These are phyloP conservation scores for Cataglyphis livida DNA, from an alignment of 2,888 invertebrate genomes.

Conservation along the genomic window DNA sequence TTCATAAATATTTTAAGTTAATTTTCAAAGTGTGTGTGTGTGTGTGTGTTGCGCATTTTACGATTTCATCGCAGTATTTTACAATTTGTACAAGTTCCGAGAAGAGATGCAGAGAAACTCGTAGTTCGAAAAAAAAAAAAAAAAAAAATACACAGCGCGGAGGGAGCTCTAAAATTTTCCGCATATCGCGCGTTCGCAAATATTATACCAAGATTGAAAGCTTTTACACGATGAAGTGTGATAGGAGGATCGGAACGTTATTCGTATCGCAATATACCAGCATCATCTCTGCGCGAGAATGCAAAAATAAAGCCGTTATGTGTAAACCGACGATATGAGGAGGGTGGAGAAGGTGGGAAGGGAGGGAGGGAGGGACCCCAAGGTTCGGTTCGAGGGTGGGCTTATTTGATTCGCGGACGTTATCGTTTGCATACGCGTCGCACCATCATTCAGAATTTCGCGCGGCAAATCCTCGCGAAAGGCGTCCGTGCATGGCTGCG, in stretches of 20 bases:
- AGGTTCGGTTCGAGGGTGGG: slow-evolving; percentile 35
- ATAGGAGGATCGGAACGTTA: slow-evolving; percentile 11
- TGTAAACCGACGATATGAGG: slow-evolving; percentile 16
- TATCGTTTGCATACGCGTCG: slow-evolving; percentile 31
- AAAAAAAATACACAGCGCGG: neutral
- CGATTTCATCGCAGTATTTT: neutral
- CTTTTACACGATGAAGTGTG: slow-evolving; percentile 39
- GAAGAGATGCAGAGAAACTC: neutral
- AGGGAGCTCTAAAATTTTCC: neutral
- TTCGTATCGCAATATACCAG: neutral
- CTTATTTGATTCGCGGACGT: slow-evolving; percentile 46
- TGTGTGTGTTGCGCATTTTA: neutral
- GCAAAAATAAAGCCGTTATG: slow-evolving; percentile 29
- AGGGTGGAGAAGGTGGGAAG: neutral
- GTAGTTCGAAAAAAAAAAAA: neutral
- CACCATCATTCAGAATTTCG: slow-evolving; percentile 21
- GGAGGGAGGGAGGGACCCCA: neutral
- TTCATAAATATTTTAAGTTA: neutral
- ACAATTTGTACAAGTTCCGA: neutral
- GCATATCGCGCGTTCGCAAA: slow-evolving; percentile 3
- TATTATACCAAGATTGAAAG: slow-evolving; percentile 34
- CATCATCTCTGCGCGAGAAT: neutral
- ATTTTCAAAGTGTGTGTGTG: neutral
- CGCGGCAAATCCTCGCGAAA: slow-evolving; percentile 25
- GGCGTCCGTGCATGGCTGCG: slow-evolving; percentile 39